Conservation (phyloP, 2,888 invertebrate species). For the Stenolophus ochropezus region DNA sequence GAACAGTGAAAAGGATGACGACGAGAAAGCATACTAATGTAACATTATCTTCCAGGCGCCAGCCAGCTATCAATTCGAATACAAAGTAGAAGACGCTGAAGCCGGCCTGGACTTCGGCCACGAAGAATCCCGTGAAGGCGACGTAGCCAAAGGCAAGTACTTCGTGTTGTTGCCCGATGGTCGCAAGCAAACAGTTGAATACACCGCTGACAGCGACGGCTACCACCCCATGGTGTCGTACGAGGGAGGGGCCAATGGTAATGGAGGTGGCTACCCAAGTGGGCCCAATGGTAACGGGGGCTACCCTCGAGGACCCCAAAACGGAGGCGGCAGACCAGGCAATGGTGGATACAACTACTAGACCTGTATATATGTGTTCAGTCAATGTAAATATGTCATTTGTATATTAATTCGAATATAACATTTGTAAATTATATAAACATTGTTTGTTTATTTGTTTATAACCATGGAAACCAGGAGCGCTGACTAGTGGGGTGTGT, state of each 20-base stretch:
- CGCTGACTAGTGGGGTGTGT: too few species aligned
- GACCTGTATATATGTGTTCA: conserved; percentile 27
- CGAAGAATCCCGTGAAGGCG: conserved; percentile 79
- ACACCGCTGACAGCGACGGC: conserved; percentile 79
- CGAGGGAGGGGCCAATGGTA: conserved; percentile 67
- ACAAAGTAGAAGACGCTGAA: conserved; percentile 78
- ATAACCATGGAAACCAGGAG: too few species aligned
- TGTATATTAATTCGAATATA: conserved; percentile 23
- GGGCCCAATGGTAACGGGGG: conserved; percentile 57
- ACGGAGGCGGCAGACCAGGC: too few species aligned
- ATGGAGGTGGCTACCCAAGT: conserved; percentile 63
- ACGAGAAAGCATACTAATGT: too few species aligned
- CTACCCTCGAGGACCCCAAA: conserved; percentile 63
- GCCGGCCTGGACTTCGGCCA: conserved; percentile 83
- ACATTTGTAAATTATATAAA: not conserved
- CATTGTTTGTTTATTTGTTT: too few species aligned
- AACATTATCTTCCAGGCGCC: conserved; percentile 70
- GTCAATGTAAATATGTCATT: conserved; percentile 33
- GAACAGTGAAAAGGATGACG: too few species aligned
- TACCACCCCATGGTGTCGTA: conserved; percentile 81
- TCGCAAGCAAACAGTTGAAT: conserved; percentile 80
- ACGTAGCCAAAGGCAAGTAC: conserved; percentile 82
- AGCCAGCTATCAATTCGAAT: conserved; percentile 80
- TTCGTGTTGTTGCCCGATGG: conserved; percentile 82
- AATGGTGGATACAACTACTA: conserved; percentile 61